Base-by-base conservation (phyloP, 2,113 vertebrate genomes). In the Mus spicilegus region DNA sequence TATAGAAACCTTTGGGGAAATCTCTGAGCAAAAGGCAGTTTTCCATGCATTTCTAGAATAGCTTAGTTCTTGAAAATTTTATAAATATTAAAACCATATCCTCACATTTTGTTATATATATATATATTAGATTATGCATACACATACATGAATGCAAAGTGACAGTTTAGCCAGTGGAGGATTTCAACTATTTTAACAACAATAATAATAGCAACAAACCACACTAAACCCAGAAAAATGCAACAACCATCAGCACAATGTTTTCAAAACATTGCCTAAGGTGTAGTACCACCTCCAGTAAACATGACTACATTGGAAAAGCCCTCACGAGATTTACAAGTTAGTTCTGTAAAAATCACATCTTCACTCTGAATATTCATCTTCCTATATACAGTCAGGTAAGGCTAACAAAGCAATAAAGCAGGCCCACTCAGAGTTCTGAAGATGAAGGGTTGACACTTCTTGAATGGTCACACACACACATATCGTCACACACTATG, bases 131-230 rank as follows among this genome's bases (percentile, higher is more conserved):
- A 67, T 67, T 67, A 28, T 28, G 1, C 26, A 65, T 65, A 67
- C 28, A 67, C 12, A 67, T 67, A 72, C 20, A 63, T 84, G 14
- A 92, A 87, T 49, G 33, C 36, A 69, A 49, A 42, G 4, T 42
- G 17, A 33, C 4, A 54, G 85, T 89, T 96, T 56, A 22, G 16
- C 14, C 72, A 70, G 0, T 78, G n/a, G 63, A 17, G 12, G 24
- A n/a, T 93, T 33, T 20, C 39, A 93, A 42, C 90, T 89, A 89
- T 96, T 91, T 89, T 86, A 76, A 11, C 30, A 36, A 28, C 63
- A 49, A 51, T 8, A 69, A 49, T 0, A 76, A 36, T 49, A 56
- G 13, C 65, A 72, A 56, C 10, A 56, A n/a, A n/a, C 9, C 58
- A 84, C 58, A 28, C 12, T 24, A 84, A 63, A 63, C 36, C 5